Evolutionary conservation across 2,888 invertebrate genomes (phyloP).

Genomic region (Agrilus mali): DNA sequence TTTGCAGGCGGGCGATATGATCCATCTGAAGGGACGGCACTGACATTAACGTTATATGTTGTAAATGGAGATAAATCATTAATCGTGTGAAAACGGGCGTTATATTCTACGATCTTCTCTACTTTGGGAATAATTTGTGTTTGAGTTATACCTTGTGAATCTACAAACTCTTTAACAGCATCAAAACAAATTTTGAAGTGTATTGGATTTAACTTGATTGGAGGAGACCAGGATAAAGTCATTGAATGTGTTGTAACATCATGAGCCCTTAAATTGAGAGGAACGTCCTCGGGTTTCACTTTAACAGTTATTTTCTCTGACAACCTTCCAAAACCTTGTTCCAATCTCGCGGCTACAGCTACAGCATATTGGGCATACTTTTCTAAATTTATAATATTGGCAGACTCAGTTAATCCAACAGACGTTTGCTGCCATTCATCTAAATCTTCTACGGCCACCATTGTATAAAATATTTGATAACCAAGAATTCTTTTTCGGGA

Average conservation of each 20-base stretch:
- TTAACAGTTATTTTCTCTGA: conserved; percentile 77
- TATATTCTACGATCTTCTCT: conserved; percentile 59
- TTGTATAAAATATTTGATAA: conserved; percentile 83
- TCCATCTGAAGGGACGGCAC: conserved; percentile 74
- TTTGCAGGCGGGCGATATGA: conserved; percentile 77
- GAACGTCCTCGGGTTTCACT: conserved; percentile 87
- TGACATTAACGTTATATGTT: conserved; percentile 87
- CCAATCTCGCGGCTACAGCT: conserved; percentile 75
- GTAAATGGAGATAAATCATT: conserved; percentile 86
- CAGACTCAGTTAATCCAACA: conserved; percentile 77
- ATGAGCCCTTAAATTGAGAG: conserved; percentile 73
- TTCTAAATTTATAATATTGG: conserved; percentile 77
- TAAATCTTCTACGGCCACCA: conserved; percentile 83
- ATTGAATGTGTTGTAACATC: conserved; percentile 88
- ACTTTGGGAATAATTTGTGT: conserved; percentile 65
- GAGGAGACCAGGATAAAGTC: conserved; percentile 83
- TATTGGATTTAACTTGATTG: conserved; percentile 75
- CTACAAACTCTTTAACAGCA: conserved; percentile 86
- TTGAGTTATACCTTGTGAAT: conserved; percentile 85
- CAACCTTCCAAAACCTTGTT: conserved; percentile 67
- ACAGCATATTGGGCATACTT: conserved; percentile 84
- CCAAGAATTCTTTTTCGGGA: conserved; percentile 71
- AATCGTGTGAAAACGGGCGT: conserved; percentile 62
- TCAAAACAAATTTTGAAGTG: conserved; percentile 86
- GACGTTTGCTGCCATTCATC: conserved; percentile 83